Evolutionary conservation across 2,888 invertebrate species (phyloP).

Genomic region (Dryocosmus kuriphilus): DNA sequence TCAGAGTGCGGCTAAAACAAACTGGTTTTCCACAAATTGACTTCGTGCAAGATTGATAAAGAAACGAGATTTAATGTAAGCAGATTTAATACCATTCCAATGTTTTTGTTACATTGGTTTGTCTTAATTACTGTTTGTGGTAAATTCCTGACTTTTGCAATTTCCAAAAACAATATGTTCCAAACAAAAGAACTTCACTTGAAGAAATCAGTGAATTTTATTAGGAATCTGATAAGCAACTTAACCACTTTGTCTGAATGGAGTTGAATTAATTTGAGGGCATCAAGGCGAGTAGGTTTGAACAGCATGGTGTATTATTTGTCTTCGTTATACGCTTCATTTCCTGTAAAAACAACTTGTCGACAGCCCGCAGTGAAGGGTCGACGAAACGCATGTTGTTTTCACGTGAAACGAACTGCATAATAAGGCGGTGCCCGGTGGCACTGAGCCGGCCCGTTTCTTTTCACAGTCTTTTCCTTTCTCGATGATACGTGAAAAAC

Average conservation of each 20-base stretch:
- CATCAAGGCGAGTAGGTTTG: constrained; percentile 19
- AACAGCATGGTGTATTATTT: constrained; percentile 34
- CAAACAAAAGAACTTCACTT: not conserved
- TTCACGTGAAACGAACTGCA: constrained; percentile 39
- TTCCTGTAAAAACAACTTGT: constrained; percentile 40
- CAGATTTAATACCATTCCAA: not conserved
- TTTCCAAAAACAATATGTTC: not conserved
- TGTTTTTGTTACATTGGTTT: not conserved
- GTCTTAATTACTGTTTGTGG: not conserved
- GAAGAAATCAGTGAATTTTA: not conserved
- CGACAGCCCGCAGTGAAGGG: constrained; percentile 39
- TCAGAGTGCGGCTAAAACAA: constrained; percentile 4
- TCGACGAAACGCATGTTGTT: constrained; percentile 37
- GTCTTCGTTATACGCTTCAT: constrained; percentile 38
- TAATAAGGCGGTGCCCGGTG: constrained; percentile 38
- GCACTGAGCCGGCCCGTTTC: constrained; percentile 15
- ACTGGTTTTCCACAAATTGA: constrained; percentile 16
- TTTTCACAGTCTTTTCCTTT: constrained; percentile 30
- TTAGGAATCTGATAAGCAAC: not conserved
- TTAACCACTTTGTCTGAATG: constrained; percentile 18
- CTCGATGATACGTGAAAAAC: constrained; percentile 34
- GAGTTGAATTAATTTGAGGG: constrained; percentile 25
- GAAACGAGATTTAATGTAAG: not conserved
- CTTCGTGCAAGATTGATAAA: not conserved
- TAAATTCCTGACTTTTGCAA: not conserved